Conservation (phyloP, 2,113 vertebrate genomes). For the Phalacrocorax aristotelis region DNA sequence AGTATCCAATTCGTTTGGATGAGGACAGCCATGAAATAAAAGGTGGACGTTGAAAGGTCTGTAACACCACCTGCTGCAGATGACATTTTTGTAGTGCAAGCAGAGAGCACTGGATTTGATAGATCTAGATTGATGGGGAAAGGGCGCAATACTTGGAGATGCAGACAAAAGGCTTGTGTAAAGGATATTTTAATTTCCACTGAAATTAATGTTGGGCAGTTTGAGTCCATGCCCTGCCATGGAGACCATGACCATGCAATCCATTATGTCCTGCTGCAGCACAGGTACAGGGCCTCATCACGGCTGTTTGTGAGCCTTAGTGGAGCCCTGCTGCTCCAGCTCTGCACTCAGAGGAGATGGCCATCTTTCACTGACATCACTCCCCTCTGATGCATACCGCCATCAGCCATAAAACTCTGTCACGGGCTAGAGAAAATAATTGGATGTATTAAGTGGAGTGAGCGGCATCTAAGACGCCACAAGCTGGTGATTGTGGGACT, state of each 20-base stretch:
- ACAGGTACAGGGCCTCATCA: fast-evolving
- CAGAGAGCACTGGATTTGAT: not conserved
- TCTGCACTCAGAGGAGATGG: too few relatives aligned
- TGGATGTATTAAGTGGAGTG: not conserved
- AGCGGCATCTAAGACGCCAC: fast-evolving
- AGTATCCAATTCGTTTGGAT: not conserved
- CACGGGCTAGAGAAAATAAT: fast-evolving
- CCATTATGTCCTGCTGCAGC: fast-evolving
- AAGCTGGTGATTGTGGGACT: fast-evolving
- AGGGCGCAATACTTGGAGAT: not conserved
- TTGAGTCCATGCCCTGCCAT: not conserved
- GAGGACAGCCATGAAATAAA: not conserved
- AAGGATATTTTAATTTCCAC: not conserved
- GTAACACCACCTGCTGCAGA: not conserved
- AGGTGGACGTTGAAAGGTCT: not conserved
- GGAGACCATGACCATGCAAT: fast-evolving
- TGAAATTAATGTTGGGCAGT: too few relatives aligned
- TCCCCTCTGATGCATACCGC: too few relatives aligned
- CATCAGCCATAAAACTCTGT: not conserved
- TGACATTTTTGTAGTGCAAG: not conserved
- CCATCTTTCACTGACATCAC: too few relatives aligned
- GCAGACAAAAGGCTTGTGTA: not conserved
- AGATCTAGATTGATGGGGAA: not conserved
- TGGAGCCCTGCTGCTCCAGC: not conserved
- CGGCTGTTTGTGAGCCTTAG: not conserved